Conservation (phyloP, 2,113 vertebrate genomes). For the Urocolius indicus region DNA sequence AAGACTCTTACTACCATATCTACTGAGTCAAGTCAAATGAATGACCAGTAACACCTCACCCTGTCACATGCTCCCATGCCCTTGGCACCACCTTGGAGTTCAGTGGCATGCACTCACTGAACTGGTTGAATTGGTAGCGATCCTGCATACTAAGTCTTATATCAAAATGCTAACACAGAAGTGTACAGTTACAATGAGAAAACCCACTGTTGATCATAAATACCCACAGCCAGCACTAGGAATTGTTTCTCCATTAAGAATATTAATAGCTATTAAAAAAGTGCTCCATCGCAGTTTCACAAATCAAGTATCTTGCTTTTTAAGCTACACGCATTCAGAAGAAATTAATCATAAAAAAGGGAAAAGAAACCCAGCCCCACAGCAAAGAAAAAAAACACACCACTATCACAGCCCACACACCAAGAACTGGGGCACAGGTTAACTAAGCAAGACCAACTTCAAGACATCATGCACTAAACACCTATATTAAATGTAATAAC, state of each 20-base stretch:
- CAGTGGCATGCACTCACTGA: neutral
- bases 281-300: neutral
- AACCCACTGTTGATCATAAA: neutral
- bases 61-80: neutral
- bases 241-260: neutral
- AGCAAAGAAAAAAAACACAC: neutral
- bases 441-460: neutral
- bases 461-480: neutral
- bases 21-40: neutral
- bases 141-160: neutral
- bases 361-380: rapidly evolving
- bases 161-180: neutral
- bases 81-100: neutral
- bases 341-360: neutral
- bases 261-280: neutral
- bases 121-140: neutral
- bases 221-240: neutral
- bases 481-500: neutral
- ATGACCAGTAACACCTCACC: neutral
- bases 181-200: neutral
- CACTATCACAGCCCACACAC: neutral
- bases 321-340: neutral
- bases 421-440: neutral
- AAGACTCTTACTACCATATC: neutral
- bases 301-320: neutral